These are phyloP conservation scores for Xanthostigma xanthostigma DNA, from an alignment of 2,888 invertebrate species.

Conservation along the genomic window DNA sequence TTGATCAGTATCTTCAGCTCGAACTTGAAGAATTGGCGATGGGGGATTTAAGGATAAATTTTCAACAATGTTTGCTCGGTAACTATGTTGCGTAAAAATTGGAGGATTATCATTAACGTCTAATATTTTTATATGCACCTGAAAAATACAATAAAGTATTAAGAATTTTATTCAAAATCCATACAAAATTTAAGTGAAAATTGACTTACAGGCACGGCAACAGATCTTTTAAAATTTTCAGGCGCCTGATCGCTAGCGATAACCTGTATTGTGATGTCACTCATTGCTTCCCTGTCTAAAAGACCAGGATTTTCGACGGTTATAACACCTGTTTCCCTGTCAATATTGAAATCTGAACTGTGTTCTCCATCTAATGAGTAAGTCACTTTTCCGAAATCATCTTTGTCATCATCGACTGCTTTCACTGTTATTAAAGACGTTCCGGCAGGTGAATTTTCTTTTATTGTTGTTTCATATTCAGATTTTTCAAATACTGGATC, in stretches of 20 bases:
- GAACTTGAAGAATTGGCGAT: constrained; percentile 64
- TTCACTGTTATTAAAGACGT: constrained; percentile 57
- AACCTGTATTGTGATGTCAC: constrained; percentile 59
- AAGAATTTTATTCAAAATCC: constrained; percentile 5
- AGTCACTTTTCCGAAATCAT: constrained; percentile 57
- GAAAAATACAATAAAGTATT: constrained; percentile 10
- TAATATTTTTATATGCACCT: constrained; percentile 58
- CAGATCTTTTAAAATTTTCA: constrained; percentile 45
- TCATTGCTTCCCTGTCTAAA: constrained; percentile 62
- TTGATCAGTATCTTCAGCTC: constrained; percentile 68
- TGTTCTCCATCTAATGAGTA: constrained; percentile 66
- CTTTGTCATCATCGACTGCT: constrained; percentile 67
- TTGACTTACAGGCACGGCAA: constrained; percentile 54
- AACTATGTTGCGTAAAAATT: constrained; percentile 58
- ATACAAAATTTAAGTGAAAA: not conserved
- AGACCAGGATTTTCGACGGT: constrained; percentile 53
- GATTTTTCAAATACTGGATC: constrained; percentile 59
- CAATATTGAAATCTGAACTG: constrained; percentile 57
- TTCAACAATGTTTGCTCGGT: constrained; percentile 69
- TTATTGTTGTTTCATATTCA: constrained; percentile 52
- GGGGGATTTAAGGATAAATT: constrained; percentile 68
- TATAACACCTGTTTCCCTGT: constrained; percentile 56
- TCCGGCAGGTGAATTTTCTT: constrained; percentile 61
- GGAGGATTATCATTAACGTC: constrained; percentile 88
- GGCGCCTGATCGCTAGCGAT: constrained; percentile 72